Percentiles rank a stretch among this genome's conserved stretches.
Conservation (phyloP, 1,140 invertebrate genomes). For the Brachionus koreanus region DNA sequence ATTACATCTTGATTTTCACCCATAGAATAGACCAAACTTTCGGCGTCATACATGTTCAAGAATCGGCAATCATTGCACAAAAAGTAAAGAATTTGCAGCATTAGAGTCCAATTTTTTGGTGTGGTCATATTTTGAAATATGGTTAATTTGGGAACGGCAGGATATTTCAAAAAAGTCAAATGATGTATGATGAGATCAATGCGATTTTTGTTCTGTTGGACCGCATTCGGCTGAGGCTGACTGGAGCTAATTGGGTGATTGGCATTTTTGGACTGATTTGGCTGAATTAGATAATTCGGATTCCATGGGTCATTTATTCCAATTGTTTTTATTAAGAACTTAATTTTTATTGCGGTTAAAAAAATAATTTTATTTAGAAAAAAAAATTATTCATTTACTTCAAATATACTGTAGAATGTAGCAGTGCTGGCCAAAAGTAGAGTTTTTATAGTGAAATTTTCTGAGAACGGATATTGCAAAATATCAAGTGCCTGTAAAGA, state of each 20-base stretch:
- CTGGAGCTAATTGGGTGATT: background rate
- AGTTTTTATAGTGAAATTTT: background rate
- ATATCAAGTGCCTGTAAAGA: background rate
- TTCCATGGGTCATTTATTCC: conserved; percentile 29
- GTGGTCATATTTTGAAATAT: conserved; percentile 37
- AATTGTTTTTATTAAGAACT: conserved; percentile 35
- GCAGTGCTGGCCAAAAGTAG: conserved; percentile 1
- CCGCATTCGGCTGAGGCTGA: conserved; percentile 6
- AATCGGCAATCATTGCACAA: conserved; percentile 17
- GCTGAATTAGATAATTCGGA: background rate
- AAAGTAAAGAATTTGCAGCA: conserved; percentile 36
- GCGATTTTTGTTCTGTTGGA: conserved; percentile 23
- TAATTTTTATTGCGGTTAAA: too few relatives aligned
- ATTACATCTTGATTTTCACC: background rate
- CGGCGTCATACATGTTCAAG: background rate
- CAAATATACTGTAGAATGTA: conserved; percentile 34
- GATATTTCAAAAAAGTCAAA: conserved; percentile 23
- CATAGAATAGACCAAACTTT: background rate
- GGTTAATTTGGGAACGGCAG: background rate
- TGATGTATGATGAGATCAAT: conserved; percentile 34
- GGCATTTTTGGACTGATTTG: background rate
- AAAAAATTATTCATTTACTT: background rate
- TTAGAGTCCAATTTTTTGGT: conserved; percentile 22
- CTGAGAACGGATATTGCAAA: background rate
- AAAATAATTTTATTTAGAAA: background rate